phyloP scores from a whole-genome alignment of 2,888 invertebrate species.

The Lasioglossum vierecki region DNA sequence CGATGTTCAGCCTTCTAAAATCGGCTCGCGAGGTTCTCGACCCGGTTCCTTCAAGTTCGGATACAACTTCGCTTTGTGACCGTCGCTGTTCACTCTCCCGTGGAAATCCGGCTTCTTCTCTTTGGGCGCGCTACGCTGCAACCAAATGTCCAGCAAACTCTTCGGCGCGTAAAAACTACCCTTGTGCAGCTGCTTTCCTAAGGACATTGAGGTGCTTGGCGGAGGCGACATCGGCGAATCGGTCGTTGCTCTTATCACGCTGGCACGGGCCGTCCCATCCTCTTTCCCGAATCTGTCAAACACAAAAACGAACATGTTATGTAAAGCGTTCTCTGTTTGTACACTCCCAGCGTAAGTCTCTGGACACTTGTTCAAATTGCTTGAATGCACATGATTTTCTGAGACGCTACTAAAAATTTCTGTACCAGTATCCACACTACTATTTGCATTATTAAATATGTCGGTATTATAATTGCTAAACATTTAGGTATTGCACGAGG shows the following conservation, averaged over 20 bases:
- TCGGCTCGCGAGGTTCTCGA: constrained; percentile 83
- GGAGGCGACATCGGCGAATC: constrained; percentile 95
- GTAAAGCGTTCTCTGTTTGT: not conserved
- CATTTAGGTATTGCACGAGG: too few species aligned
- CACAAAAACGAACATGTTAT: constrained; percentile 16
- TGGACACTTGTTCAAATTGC: too few species aligned
- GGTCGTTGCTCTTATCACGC: constrained; percentile 90
- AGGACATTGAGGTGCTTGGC: constrained; percentile 81
- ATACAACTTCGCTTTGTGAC: constrained; percentile 89
- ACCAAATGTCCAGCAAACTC: constrained; percentile 89
- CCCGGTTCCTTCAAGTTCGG: constrained; percentile 87
- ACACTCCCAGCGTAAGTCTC: too few species aligned
- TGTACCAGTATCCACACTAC: too few species aligned
- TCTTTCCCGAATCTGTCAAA: constrained; percentile 78
- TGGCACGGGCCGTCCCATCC: constrained; percentile 84
- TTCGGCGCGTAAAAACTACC: constrained; percentile 80
- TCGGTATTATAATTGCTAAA: too few species aligned
- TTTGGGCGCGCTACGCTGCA: constrained; percentile 85
- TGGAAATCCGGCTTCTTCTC: constrained; percentile 87
- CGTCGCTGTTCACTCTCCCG: constrained; percentile 85
- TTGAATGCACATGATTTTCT: too few species aligned
- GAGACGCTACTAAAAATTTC: too few species aligned
- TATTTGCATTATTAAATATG: too few species aligned
- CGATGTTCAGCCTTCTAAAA: constrained; percentile 75
- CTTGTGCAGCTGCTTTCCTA: constrained; percentile 80